phyloP scores from a whole-genome alignment of 1,140 invertebrate genomes.

The Drosophila sucinea region DNA sequence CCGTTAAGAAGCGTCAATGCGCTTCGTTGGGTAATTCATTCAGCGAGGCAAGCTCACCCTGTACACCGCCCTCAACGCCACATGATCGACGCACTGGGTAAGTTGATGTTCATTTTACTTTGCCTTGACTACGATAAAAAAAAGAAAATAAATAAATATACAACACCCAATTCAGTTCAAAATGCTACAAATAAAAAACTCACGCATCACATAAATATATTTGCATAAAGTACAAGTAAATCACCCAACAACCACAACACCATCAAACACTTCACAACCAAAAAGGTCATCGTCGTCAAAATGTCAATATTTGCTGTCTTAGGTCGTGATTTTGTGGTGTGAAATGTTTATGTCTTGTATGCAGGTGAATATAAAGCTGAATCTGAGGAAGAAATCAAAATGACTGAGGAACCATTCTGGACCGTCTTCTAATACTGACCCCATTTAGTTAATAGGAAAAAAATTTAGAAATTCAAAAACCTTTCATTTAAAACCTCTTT shows the following conservation, averaged over 20 bases:
- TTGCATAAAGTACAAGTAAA: not conserved
- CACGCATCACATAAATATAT: constrained; percentile 1
- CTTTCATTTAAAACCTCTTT: too few relatives aligned
- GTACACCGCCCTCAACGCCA: constrained; percentile 82
- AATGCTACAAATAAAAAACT: constrained; percentile 2
- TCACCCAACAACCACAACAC: constrained; percentile 1
- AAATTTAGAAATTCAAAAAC: too few relatives aligned
- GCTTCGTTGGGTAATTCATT: constrained; percentile 79
- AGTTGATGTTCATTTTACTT: constrained; percentile 45
- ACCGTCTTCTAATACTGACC: not conserved
- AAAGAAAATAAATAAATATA: constrained; percentile 23
- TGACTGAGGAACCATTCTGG: not conserved
- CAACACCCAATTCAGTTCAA: constrained; percentile 9
- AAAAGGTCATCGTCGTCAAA: constrained; percentile 7
- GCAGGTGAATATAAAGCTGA: not conserved
- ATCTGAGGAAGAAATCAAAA: not conserved
- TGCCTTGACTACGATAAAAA: not conserved
- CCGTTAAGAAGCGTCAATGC: constrained; percentile 81
- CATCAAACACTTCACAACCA: constrained; percentile 3
- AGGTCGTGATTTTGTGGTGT: constrained; percentile 4
- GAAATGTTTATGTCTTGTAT: constrained; percentile 8
- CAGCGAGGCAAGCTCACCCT: constrained; percentile 82
- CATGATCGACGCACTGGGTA: constrained; percentile 80
- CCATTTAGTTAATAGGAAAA: too few relatives aligned
- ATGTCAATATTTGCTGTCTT: not conserved